These are phyloP conservation scores for Cryptotis parvus DNA, from an alignment of 2,113 vertebrate species.

Conservation along the genomic window DNA sequence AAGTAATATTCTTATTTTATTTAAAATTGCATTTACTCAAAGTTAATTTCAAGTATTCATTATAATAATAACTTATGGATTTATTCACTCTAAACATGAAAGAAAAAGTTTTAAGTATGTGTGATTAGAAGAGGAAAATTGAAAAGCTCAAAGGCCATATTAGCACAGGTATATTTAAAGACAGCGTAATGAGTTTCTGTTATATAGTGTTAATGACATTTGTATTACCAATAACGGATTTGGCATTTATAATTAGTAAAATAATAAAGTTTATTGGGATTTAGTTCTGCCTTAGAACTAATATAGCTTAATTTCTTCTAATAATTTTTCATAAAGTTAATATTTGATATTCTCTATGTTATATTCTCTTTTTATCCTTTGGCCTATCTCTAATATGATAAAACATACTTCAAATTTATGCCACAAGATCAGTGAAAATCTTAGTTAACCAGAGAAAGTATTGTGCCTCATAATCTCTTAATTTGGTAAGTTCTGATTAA, in stretches of 20 bases:
- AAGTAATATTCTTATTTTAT: conserved; percentile 24
- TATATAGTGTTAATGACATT: conserved; percentile 73
- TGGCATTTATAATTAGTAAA: conserved; percentile 79
- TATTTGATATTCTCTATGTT: conserved; percentile 72
- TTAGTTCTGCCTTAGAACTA: conserved; percentile 65
- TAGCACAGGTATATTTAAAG: conserved; percentile 46
- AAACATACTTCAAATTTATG: conserved; percentile 25
- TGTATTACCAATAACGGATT: conserved; percentile 72
- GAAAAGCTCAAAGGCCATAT: conserved; percentile 58
- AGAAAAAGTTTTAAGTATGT: conserved; percentile 4
- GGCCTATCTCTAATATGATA: conserved; percentile 44
- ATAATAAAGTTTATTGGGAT: conserved; percentile 81
- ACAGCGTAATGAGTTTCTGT: conserved; percentile 70
- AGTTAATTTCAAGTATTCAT: conserved; percentile 22
- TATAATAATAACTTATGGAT: conserved; percentile 26
- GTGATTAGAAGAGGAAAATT: conserved; percentile 54
- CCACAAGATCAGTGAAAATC: neutral
- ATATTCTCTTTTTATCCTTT: conserved; percentile 44
- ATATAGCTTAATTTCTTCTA: conserved; percentile 77
- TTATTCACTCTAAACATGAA: conserved; percentile 1
- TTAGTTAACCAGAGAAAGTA: conserved; percentile 2
- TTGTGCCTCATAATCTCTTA: neutral
- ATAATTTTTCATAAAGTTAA: conserved; percentile 67
- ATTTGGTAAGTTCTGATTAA: neutral
- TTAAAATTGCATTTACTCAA: conserved; percentile 62